These are phyloP conservation scores for Nasonia longicornis DNA, from an alignment of 1,140 invertebrate genomes.

Conservation along the genomic window DNA sequence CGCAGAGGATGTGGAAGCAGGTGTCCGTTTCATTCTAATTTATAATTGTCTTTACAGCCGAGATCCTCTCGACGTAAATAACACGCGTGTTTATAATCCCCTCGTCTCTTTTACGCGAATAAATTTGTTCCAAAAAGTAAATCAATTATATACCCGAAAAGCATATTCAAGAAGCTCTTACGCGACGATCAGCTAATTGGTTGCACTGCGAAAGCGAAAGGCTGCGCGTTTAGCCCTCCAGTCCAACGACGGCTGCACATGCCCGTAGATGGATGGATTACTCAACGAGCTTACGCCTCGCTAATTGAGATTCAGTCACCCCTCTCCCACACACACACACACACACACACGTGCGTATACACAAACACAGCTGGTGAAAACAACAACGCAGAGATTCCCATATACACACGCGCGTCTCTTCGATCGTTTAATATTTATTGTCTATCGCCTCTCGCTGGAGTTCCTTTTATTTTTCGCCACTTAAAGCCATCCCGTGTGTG, in stretches of 20 bases:
- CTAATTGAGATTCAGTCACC: conserved; percentile 67
- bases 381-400: neutral
- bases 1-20: conserved; percentile 15
- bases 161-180: no score
- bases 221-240: neutral
- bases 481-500: conserved; percentile 35
- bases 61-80: no score
- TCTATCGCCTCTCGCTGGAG: conserved; percentile 50
- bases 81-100: no score
- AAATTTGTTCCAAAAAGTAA: no score
- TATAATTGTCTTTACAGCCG: neutral
- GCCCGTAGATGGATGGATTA: conserved; percentile 57
- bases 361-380: neutral
- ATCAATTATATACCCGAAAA: no score
- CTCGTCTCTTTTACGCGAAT: no score
- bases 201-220: neutral
- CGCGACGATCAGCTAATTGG: neutral
- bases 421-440: conserved; percentile 67
- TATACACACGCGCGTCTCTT: conserved; percentile 33
- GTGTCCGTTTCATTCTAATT: conserved; percentile 2
- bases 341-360: conserved; percentile 33
- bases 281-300: conserved; percentile 62
- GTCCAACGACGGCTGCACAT: neutral
- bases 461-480: conserved; percentile 50
- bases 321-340: conserved; percentile 46